Base-by-base conservation (phyloP, 37 sponge, comb jelly and placozoan species). In the Oscarella lobularis region DNA sequence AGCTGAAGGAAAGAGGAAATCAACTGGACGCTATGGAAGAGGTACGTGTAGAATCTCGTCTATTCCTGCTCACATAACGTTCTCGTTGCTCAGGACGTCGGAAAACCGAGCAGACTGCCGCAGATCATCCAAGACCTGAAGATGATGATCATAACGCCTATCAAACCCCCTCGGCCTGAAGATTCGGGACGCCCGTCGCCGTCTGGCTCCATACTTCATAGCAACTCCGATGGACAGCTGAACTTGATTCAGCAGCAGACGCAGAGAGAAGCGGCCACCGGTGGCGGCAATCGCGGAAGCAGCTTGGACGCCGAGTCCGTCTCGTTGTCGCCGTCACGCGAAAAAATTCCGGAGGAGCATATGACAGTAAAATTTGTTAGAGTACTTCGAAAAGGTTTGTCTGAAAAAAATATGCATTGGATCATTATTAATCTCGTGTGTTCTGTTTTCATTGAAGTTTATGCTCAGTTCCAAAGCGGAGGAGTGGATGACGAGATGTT, bases 21-120 rank as follows among this genome's bases (percentile, higher is more conserved):
- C 74, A 79, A 0, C 75, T 94, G 36, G 48, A 34, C 1, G 80
- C 81, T 67, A 77, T 94, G 37, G 95, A 94, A 38, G 78, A 94
- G 95, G 95, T 94, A 37, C 66, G 72, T 40, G 20, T 6, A 69
- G 14, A 20, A 69, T 31, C 14, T 69, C 6, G 6, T 69, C 9
- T 69, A 48, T 48, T 48, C 20, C 14, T 48, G 20, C 9, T 48
- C 60, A 48, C 20, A 48, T 48, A 48, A 20, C 20, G 9, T 27
- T 20, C 20, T 9, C 60, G 9, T 48, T 48, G 60, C 60, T 27
- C 67, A 87, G 88, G 84, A 84, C 39, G 80, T 84, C 55, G 84
- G 79, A 74, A 79, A 87, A 37, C 81, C 77, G 72, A 81, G 88
- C 3, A 73, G 80, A 37, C 81, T 82, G 1, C 32, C 76, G n/a